Percentiles rank a stretch among this genome's conserved stretches.
These are phyloP conservation scores for Tolmerus cingulatus DNA, from an alignment of 2,888 invertebrate genomes.

Conservation along the genomic window DNA sequence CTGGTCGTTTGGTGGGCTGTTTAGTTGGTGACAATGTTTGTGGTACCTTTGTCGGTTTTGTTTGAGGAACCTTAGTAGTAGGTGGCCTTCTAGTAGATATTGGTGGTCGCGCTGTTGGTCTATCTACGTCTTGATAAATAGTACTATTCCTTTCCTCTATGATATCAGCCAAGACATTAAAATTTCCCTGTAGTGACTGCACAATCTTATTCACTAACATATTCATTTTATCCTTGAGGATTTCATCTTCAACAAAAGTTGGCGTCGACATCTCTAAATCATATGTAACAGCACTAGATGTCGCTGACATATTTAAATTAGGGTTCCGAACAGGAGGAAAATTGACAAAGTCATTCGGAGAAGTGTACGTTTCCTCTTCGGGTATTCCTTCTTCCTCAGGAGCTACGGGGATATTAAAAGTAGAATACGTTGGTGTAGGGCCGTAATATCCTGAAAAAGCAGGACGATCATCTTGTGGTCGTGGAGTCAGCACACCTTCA, in stretches of 20 bases:
- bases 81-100: slow-evolving; percentile 52
- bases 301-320: slow-evolving; percentile 75
- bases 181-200: slow-evolving; percentile 82
- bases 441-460: slow-evolving; percentile 62
- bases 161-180: slow-evolving; percentile 80
- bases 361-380: slow-evolving; percentile 70
- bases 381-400: slow-evolving; percentile 51
- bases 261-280: slow-evolving; percentile 78
- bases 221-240: slow-evolving; percentile 80
- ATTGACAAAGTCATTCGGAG: slow-evolving; percentile 75
- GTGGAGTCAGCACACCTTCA: slow-evolving; percentile 54
- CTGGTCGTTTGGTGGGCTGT: slow-evolving; percentile 42
- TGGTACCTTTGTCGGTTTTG: slow-evolving; percentile 45
- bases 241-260: slow-evolving; percentile 77
- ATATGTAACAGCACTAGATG: slow-evolving; percentile 66
- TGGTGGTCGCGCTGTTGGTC: slow-evolving; percentile 45
- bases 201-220: slow-evolving; percentile 84
- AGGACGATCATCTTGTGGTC: slow-evolving; percentile 59
- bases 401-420: slow-evolving; percentile 58
- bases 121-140: slow-evolving; percentile 1
- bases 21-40: slow-evolving; percentile 47
- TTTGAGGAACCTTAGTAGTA: slow-evolving; percentile 44
- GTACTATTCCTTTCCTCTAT: slow-evolving; percentile 68
- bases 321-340: slow-evolving; percentile 89
- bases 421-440: slow-evolving; percentile 57